Conservation (phyloP, 2,888 invertebrate species). For the Amphipyra berbera region DNA sequence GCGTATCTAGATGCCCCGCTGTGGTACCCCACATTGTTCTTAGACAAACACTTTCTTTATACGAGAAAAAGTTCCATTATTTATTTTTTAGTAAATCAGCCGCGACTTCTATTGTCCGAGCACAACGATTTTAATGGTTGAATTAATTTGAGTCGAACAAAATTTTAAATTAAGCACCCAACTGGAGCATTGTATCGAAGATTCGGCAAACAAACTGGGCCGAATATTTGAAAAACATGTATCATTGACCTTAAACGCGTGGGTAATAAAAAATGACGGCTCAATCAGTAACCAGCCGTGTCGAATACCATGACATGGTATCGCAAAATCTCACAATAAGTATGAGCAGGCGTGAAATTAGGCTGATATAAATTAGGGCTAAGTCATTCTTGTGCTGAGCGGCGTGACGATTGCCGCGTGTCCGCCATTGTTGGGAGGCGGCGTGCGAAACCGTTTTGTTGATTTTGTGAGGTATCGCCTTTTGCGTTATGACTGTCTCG, state of each 20-base stretch:
- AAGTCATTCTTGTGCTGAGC: constrained; percentile 74
- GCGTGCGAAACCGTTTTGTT: constrained; percentile 84
- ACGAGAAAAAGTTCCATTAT: constrained; percentile 77
- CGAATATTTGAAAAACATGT: constrained; percentile 27
- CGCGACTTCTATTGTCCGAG: constrained; percentile 73
- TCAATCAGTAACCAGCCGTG: constrained; percentile 84
- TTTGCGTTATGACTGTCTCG: constrained; percentile 69
- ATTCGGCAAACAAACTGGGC: constrained; percentile 57
- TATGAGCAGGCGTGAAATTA: constrained; percentile 87
- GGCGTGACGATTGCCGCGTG: constrained; percentile 84
- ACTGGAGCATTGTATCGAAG: constrained; percentile 61
- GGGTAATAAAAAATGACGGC: constrained; percentile 72
- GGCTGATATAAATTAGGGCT: constrained; percentile 83
- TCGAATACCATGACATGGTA: constrained; percentile 85
- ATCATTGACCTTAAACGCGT: constrained; percentile 40
- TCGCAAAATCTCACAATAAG: constrained; percentile 84
- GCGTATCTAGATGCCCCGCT: constrained; percentile 88
- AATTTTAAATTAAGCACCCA: constrained; percentile 70
- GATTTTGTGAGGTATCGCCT: constrained; percentile 77
- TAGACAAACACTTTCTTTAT: constrained; percentile 88
- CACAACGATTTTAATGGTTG: constrained; percentile 79
- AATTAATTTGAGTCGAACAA: constrained; percentile 78
- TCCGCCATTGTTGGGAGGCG: constrained; percentile 75
- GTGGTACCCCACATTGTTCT: constrained; percentile 86
- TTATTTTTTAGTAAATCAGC: constrained; percentile 81